A percentile compares a stretch with the other conserved stretches of the same genome.
phyloP scores from a whole-genome alignment of 2,888 invertebrate species.

The Homarus gammarus region DNA sequence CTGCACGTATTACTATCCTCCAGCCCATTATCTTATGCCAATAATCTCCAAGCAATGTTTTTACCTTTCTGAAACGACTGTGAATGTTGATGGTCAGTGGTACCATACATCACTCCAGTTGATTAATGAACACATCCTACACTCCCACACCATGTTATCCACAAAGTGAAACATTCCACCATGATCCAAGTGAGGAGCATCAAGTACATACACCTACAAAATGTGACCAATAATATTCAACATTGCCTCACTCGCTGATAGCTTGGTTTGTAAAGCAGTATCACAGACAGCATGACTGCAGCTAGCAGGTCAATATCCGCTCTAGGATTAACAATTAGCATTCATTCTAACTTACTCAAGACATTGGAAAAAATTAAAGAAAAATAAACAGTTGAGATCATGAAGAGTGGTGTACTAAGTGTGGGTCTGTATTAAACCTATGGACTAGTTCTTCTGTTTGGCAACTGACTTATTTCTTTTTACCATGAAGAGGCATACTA shows the following conservation, averaged over 20 bases:
- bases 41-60: too few species aligned
- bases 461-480: not conserved
- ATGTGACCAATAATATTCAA: not conserved
- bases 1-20: too few species aligned
- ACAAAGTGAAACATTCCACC: not conserved
- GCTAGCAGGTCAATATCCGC: too few species aligned
- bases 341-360: not conserved
- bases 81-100: not conserved
- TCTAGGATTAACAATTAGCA: not conserved
- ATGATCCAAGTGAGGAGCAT: not conserved
- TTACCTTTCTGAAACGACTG: not conserved
- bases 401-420: not conserved
- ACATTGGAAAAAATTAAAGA: too few species aligned
- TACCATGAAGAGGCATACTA: too few species aligned
- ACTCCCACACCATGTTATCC: not conserved
- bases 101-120: not conserved
- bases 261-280: not conserved
- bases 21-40: too few species aligned
- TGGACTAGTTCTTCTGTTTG: constrained; percentile 1
- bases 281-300: too few species aligned
- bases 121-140: not conserved
- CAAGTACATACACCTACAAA: not conserved
- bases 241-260: not conserved
- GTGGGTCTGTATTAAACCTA: not conserved
- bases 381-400: not conserved